Conservation (phyloP, 2,113 vertebrate species). For the Pan paniscus region DNA sequence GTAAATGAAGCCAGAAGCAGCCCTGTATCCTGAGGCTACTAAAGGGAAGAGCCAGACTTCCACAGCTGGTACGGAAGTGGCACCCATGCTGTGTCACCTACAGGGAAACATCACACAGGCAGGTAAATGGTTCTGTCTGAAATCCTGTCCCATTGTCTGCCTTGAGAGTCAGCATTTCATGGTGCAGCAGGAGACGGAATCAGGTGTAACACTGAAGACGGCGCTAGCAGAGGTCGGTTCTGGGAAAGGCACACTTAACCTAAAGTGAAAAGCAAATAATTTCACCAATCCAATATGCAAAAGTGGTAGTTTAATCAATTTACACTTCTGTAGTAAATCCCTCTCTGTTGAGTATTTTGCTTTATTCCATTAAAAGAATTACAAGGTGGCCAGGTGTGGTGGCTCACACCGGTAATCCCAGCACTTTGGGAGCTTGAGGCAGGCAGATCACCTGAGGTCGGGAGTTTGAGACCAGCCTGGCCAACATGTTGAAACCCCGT, state of each 20-base stretch:
- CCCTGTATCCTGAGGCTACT: not conserved
- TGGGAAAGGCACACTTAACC: not conserved
- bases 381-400: not conserved
- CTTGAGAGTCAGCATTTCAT: not conserved
- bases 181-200: not conserved
- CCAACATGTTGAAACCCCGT: no score
- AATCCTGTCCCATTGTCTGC: not conserved
- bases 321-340: not conserved
- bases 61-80: not conserved
- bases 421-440: no score
- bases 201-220: not conserved
- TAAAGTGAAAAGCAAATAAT: slow-evolving; percentile 12
- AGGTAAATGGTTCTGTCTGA: not conserved
- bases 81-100: not conserved
- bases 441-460: no score
- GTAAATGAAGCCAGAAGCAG: not conserved
- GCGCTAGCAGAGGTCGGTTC: rapidly evolving
- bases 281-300: not conserved
- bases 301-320: not conserved
- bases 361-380: not conserved
- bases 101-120: not conserved
- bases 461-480: no score
- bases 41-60: not conserved
- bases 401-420: no score
- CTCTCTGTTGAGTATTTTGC: not conserved